These are phyloP conservation scores for Spermophilus dauricus DNA, from an alignment of 2,113 vertebrate species.

Conservation along the genomic window DNA sequence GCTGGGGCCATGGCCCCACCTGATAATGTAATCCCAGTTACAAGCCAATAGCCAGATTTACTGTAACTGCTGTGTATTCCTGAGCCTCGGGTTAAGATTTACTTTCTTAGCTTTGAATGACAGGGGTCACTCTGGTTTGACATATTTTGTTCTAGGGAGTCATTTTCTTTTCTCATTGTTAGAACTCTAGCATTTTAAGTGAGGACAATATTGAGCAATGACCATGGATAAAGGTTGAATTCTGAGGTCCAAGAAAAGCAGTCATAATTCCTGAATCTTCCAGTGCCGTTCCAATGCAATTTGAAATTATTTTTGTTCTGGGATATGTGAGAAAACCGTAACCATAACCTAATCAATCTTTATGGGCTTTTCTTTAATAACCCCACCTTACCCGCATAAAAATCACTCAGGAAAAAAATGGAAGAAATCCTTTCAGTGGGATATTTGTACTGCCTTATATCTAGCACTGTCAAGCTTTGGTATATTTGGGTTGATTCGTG, in stretches of 20 bases:
- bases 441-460: background rate
- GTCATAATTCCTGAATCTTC: conserved; percentile 15
- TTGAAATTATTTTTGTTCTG: conserved; percentile 54
- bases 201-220: background rate
- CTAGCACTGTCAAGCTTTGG: background rate
- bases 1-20: background rate
- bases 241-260: background rate
- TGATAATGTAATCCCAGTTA: background rate
- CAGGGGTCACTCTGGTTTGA: background rate
- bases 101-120: conserved; percentile 27
- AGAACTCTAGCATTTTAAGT: conserved; percentile 21
- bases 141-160: background rate
- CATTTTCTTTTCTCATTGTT: conserved; percentile 51
- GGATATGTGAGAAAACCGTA: background rate
- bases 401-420: background rate
- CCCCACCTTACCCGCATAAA: background rate
- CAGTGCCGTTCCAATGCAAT: background rate
- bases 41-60: background rate
- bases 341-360: background rate
- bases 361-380: background rate
- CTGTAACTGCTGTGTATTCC: background rate
- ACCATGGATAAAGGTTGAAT: background rate
- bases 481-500: conserved; percentile 48
- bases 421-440: background rate
- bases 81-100: background rate